Percentiles rank a stretch among this genome's conserved stretches.
phyloP scores from a whole-genome alignment of 2,797 vertebrate genomes.

The Tragelaphus eurycerus region DNA sequence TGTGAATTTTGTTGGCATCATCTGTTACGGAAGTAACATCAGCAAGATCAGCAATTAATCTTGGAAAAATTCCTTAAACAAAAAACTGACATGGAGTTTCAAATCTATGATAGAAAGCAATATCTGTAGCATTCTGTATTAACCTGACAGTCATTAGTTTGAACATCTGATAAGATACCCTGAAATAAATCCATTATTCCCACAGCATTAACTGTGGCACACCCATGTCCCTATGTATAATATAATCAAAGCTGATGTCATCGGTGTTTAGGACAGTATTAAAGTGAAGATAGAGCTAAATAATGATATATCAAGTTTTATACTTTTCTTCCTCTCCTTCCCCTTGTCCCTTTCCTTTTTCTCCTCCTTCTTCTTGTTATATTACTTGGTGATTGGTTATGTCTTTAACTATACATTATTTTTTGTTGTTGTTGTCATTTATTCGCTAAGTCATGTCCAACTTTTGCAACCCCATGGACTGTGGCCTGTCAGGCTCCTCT shows the following conservation, averaged over 20 bases:
- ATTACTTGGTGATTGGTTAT: not conserved
- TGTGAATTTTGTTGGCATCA: not conserved
- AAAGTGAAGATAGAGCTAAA: not conserved
- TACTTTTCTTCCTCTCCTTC: not conserved
- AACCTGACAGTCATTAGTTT: not conserved
- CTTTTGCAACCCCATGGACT: not conserved
- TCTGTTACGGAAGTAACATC: not conserved
- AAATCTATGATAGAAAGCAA: not conserved
- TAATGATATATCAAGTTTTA: not conserved
- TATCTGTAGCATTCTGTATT: not conserved
- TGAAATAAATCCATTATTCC: not conserved
- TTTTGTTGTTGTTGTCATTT: not conserved
- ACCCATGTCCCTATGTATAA: not conserved
- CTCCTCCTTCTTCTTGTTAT: not conserved
- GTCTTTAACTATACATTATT: not conserved
- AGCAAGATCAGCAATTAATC: not conserved
- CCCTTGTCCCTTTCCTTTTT: not conserved
- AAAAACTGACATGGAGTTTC: not conserved
- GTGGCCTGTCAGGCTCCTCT: not conserved
- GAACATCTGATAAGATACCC: not conserved
- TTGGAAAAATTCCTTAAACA: not conserved
- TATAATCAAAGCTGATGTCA: not conserved
- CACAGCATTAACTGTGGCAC: not conserved
- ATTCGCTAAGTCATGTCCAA: not conserved
- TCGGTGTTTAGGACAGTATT: not conserved